Base-by-base conservation (phyloP, 2,113 vertebrate species). In the Talpa occidentalis region DNA sequence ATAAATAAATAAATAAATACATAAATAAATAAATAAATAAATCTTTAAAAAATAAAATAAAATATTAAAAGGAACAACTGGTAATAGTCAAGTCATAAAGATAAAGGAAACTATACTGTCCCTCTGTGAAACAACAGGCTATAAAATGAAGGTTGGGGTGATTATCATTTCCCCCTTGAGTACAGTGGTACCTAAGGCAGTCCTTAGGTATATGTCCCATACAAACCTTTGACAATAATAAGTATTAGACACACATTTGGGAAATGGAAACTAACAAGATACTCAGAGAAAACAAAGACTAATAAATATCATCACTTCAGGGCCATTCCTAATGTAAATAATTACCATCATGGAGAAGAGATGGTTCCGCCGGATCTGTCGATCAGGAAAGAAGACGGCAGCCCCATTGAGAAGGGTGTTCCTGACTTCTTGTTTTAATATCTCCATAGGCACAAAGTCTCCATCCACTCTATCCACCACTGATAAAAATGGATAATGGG, bases 261-360 rank as follows among this genome's bases (percentile, higher is more conserved):
- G 42, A 70, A 73, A 60, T 2, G 52, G 21, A 79, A 90, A 95
- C 42, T n/a, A 49, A 83, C 14, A 16, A 44, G 21, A 69, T 47
- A 24, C 40, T 60, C 47, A 77, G 47, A 80, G 52, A 79, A 96
- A 90, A 70, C 24, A 92, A 49, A 80, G 62, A 90, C 52, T 37
- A 70, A 88, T 32, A 40, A 92, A 95, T n/a, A 37, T 49, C 62
- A 85, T 69, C 83, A 37, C 44, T 26, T 83, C 49, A 83, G 79
- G 72, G 54, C 60, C 60, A 42, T 49, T 95, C 72, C 44, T 22
- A 42, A 64, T 0, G 30, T 44, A 32, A 91, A 30, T 40, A 90
- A 37, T 97, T 98, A 99, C 99, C 99, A 99, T 99, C 99, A 99
- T 99, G 96, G 99, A 97, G 97, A 99, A 99, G 93, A 99, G 99